These are phyloP conservation scores for Epinephelus awoara DNA, from an alignment of 2,797 vertebrate species.

Conservation along the genomic window DNA sequence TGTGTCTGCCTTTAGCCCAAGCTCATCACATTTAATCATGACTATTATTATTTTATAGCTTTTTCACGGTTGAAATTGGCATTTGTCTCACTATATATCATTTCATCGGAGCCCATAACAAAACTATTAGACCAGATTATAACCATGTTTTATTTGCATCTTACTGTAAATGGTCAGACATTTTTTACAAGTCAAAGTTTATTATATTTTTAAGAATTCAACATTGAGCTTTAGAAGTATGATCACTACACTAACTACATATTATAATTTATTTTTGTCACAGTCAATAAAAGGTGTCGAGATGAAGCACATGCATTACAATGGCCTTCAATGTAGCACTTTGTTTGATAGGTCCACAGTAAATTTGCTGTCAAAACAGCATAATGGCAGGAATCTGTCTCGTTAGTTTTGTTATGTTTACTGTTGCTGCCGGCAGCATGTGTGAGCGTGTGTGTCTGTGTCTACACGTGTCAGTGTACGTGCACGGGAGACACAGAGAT, in stretches of 20 bases:
- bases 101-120: not conserved
- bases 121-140: not conserved
- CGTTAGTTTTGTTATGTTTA: not conserved
- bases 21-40: conserved; percentile 1
- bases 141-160: not conserved
- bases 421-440: conserved; percentile 6
- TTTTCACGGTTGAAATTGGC: not conserved
- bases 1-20: conserved; percentile 17
- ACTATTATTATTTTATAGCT: not conserved
- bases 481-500: conserved; percentile 6
- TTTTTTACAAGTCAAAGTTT: not conserved
- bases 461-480: not conserved
- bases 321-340: not conserved
- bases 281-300: not conserved
- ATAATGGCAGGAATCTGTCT: not conserved
- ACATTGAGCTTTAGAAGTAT: not conserved
- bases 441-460: not conserved
- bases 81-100: not conserved
- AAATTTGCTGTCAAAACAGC: not conserved
- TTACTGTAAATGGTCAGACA: not conserved
- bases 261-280: not conserved
- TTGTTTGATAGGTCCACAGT: not conserved
- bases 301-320: not conserved
- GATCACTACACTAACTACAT: not conserved
- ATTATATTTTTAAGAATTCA: not conserved